These are phyloP conservation scores for Paracentrotus lividus DNA, from an alignment of 53 echinoderm and acorn worm genomes.

Conservation along the genomic window DNA sequence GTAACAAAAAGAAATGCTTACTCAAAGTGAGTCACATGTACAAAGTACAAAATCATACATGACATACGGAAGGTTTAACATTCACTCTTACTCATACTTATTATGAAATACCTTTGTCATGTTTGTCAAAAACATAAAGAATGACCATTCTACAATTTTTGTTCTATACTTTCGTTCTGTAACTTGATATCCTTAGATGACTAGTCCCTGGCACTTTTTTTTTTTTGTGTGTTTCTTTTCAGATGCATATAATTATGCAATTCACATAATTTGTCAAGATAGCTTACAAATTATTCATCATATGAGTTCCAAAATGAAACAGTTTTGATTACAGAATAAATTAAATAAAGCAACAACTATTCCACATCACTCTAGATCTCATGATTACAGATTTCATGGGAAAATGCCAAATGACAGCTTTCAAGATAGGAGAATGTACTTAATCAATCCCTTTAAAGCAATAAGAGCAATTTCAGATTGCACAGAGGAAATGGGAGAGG, in stretches of 20 bases:
- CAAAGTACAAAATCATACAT: neutral
- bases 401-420: neutral
- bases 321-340: neutral
- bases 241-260: too few relatives aligned
- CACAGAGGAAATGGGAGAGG: constrained; percentile 53
- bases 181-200: neutral
- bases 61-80: neutral
- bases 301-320: neutral
- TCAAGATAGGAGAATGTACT: neutral
- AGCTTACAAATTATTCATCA: too few relatives aligned
- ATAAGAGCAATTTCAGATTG: constrained; percentile 26
- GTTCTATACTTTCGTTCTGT: neutral
- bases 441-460: constrained; percentile 21
- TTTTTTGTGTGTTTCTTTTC: too few relatives aligned
- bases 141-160: neutral
- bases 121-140: neutral
- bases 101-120: neutral
- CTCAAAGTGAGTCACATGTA: constrained; percentile 36
- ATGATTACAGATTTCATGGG: neutral
- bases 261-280: too few relatives aligned
- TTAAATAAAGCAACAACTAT: neutral
- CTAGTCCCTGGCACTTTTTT: too few relatives aligned
- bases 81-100: constrained; percentile 22
- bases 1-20: neutral
- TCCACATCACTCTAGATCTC: neutral